A percentile compares a stretch with the other conserved stretches of the same genome.
These are phyloP conservation scores for Danio aesculapii DNA, from an alignment of 2,797 vertebrate genomes.

Conservation along the genomic window DNA sequence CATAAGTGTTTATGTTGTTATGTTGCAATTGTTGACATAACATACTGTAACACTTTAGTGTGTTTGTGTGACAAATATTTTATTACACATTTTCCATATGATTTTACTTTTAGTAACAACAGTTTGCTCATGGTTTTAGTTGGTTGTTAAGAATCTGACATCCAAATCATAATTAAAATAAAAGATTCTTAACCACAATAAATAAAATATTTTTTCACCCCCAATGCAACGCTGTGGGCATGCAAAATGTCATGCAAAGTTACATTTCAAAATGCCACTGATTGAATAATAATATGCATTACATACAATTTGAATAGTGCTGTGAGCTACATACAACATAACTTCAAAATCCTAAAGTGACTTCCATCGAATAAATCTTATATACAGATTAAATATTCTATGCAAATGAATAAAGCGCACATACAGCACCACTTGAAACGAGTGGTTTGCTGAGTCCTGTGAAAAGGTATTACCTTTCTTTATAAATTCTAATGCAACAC, in stretches of 20 bases:
- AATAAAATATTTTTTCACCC: background rate
- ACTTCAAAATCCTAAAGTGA: background rate
- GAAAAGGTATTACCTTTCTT: background rate
- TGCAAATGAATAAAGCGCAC: background rate
- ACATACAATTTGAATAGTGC: background rate
- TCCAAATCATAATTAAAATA: no score
- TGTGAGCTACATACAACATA: background rate
- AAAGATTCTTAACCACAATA: no score
- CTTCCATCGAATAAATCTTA: background rate
- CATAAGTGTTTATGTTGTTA: no score
- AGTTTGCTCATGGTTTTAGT: no score
- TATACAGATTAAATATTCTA: background rate
- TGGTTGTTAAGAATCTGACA: no score
- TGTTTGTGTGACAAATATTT: no score
- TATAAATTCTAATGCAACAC: slow-evolving; percentile 28
- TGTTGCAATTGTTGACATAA: no score
- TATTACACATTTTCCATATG: no score
- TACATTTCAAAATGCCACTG: background rate
- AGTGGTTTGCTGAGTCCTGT: background rate
- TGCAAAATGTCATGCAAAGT: no score
- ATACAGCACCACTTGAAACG: background rate
- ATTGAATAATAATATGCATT: background rate
- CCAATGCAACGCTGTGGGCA: background rate
- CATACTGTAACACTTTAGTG: no score
- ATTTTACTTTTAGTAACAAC: no score